Conservation (phyloP, 2,888 invertebrate species). For the Gryllus longicercus region DNA sequence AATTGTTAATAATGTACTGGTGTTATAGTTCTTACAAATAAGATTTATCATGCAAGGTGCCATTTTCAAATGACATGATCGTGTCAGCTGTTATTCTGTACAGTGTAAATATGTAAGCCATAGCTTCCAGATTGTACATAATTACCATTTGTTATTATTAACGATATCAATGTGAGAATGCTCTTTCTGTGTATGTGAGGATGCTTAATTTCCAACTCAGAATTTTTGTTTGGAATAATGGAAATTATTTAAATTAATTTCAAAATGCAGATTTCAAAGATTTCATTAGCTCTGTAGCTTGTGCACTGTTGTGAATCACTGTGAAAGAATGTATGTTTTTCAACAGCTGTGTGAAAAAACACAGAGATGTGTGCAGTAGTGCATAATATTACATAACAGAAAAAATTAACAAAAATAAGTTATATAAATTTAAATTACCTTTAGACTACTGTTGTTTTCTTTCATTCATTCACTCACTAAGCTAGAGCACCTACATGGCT, state of each 20-base stretch:
- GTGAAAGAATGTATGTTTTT: too few species aligned
- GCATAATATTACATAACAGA: too few species aligned
- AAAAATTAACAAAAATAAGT: too few species aligned
- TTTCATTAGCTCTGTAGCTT: neutral
- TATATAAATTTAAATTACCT: too few species aligned
- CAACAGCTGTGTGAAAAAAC: too few species aligned
- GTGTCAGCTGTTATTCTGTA: neutral
- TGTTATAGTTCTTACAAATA: neutral
- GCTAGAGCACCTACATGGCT: too few species aligned
- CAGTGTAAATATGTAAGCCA: neutral
- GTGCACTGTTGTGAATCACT: too few species aligned
- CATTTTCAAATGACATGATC: neutral
- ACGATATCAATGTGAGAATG: neutral
- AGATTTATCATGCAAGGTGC: neutral
- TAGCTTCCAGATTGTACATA: neutral
- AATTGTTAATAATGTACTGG: neutral
- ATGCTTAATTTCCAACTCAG: neutral
- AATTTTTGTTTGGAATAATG: neutral
- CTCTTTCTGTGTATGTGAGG: neutral
- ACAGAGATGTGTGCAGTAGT: too few species aligned
- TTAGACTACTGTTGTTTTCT: too few species aligned
- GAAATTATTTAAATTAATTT: neutral
- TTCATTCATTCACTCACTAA: too few species aligned
- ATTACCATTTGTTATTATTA: neutral
- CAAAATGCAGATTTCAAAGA: neutral